Base-by-base conservation (phyloP, 2,113 vertebrate genomes). In the Myotis brandtii region DNA sequence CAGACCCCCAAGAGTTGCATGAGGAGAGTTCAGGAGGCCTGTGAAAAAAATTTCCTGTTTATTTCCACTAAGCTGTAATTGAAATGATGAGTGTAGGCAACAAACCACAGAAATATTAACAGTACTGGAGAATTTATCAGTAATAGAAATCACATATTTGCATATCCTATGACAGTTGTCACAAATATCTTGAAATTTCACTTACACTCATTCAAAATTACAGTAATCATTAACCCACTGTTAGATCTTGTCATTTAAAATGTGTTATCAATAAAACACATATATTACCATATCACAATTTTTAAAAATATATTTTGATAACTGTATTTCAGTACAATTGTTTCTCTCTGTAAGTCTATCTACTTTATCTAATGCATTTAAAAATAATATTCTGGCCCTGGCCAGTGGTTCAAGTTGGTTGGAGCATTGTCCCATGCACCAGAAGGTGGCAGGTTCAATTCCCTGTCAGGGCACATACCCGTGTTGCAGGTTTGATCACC, bases 231-330 rank as follows among this genome's bases (percentile, higher is more conserved):
- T 64, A 95, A 67, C 43, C 43, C 40, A 32, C 48, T 84, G n/a
- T 62, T 92, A 86, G 64, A 86, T 37, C 50, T 86, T 77, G 6
- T 56, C 16, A 92, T 77, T 70, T 83, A 85, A 96, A 95, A 82
- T 48, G 54, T 48, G n/a, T 69, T 92, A 46, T 62, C 46, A 66
- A 95, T 62, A 40, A 89, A 83, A 27, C 83, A 87, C 5, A 16
- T 25, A 64, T 37, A 25, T 66, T 66, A 85, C 27, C 75, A 59
- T 70, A 82, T 62, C 18, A 37, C 48, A 70, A 67, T 86, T 93
- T 79, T 86, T 0, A 1, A 80, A 52, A 76, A 86, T 80, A 34
- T 37, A 91, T 69, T 90, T 94, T 69, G 23, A 81, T 92, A 94
- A 76, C 25, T 85, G 62, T 66, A 93, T 91, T 94, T 76, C 67